Evolutionary conservation across 2,888 invertebrate species (phyloP).

Genomic region (Conops quadrifasciatus): DNA sequence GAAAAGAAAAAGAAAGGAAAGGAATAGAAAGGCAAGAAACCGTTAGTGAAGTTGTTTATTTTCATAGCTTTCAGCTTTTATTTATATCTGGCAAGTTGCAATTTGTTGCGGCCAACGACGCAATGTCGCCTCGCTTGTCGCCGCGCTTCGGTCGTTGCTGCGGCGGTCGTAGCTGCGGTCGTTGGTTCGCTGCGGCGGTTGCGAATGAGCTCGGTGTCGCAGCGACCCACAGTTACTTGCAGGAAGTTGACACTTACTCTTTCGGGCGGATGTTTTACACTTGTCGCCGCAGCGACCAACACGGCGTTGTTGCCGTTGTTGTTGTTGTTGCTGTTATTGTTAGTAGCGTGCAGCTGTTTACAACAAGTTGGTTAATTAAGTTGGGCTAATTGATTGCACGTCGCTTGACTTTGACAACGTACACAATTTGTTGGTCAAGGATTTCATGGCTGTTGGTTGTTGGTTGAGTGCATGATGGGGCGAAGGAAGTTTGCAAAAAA

Average conservation of each 20-base stretch:
- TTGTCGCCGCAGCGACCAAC: too few species aligned
- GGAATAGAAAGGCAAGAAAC: background rate
- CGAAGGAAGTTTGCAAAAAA: too few species aligned
- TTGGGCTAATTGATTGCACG: constrained; percentile 36
- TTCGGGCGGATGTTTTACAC: too few species aligned
- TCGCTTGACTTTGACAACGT: background rate
- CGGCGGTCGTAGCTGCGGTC: background rate
- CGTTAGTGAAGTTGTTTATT: constrained; percentile 20
- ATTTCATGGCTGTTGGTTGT: background rate
- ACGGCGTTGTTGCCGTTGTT: background rate
- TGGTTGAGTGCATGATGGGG: too few species aligned
- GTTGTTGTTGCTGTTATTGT: background rate
- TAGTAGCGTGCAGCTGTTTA: background rate
- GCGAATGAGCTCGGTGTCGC: background rate
- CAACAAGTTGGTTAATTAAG: constrained; percentile 37
- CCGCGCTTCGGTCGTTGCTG: background rate
- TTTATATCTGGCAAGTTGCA: constrained; percentile 19
- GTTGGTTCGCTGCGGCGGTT: background rate
- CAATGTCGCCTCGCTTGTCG: background rate
- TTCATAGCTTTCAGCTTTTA: constrained; percentile 2
- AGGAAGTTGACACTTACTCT: background rate
- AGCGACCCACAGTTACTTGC: background rate
- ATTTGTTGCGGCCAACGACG: constrained; percentile 9
- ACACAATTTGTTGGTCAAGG: constrained; percentile 10
- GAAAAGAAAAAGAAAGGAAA: background rate